Evolutionary conservation across 2,113 vertebrate genomes (phyloP).

Genomic region (Tachycineta bicolor): DNA sequence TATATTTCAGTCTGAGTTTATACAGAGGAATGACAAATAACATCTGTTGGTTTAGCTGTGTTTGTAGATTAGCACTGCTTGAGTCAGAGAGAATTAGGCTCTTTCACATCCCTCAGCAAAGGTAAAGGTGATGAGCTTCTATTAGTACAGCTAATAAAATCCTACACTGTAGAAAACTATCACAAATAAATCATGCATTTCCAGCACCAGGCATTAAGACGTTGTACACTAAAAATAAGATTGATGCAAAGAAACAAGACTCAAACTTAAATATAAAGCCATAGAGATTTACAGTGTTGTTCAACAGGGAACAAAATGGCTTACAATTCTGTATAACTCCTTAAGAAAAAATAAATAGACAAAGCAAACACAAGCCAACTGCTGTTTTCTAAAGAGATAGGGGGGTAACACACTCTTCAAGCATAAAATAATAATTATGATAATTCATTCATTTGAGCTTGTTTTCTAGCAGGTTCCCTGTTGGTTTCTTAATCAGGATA

Average conservation of each 20-base stretch:
- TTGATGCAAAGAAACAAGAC: background rate
- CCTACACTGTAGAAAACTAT: background rate
- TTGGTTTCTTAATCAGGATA: slow-evolving; percentile 54
- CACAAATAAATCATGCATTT: slow-evolving; percentile 5
- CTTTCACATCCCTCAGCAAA: slow-evolving; percentile 40
- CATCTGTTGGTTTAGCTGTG: background rate
- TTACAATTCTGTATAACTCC: background rate
- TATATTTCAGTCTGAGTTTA: background rate
- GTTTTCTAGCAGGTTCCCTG: slow-evolving; percentile 30
- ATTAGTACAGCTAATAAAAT: slow-evolving; percentile 47
- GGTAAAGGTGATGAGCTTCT: slow-evolving; percentile 43
- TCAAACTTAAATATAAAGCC: background rate
- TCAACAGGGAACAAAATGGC: background rate
- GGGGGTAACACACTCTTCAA: background rate
- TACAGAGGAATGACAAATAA: slow-evolving; percentile 21
- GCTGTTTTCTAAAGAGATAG: background rate
- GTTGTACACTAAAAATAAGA: slow-evolving; percentile 7
- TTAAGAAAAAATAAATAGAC: slow-evolving; percentile 12
- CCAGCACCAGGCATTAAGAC: background rate
- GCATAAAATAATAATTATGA: slow-evolving; percentile 29
- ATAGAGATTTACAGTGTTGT: background rate
- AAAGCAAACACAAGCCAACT: background rate
- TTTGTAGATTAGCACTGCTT: slow-evolving; percentile 29
- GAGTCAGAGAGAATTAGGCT: slow-evolving; percentile 28
- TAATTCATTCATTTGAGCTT: slow-evolving; percentile 32